Evolutionary conservation across 1,140 invertebrate genomes (phyloP), one percentile per base, ranked within the genome.

Genomic region (Bombus superbus): DNA sequence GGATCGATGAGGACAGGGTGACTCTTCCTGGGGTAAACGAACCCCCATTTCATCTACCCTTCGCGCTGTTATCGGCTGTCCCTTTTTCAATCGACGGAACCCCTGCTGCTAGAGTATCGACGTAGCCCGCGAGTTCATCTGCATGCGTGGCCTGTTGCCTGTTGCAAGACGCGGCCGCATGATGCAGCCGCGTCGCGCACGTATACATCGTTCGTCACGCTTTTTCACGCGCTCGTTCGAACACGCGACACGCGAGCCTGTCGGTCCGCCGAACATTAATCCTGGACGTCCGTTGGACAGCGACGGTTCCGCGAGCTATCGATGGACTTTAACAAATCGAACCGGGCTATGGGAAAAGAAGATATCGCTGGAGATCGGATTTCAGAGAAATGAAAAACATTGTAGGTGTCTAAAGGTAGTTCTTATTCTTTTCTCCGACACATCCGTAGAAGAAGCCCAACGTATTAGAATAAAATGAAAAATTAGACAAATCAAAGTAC

Each of bases 1-100:
- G 92, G 92, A 93, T 94, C 91, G 92, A 93, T 92, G 93, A 93
- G 92, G 87, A 91, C 84, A 71, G 85, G 92, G 92, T 91, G 88
- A 90, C 89, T 93, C 90, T 91, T 89, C 90, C 64, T 88, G 91
- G 93, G 91, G 92, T 92, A 93, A 93, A 93, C 89, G 92, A 92
- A 90, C 89, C 89, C 87, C 88, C 89, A 87, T 90, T 89, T 91
- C 89, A 91, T 91, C 85, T 80, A 86, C 83, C 88, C 87, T 91
- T 89, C 81, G 82, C 78, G 83, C 91, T 90, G 92, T 94, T 93
- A 93, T 92, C 92, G 92, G 92, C 82, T 91, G 89, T 93, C 91
- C 90, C 91, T 92, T 92, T 93, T 92, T 92, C 91, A 92, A 91
- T 93, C 89, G 88, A 86, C 85, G 87, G 77, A 83, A 77, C 88